phyloP scores from a whole-genome alignment of 2,113 vertebrate genomes.

The Madoqua kirkii region DNA sequence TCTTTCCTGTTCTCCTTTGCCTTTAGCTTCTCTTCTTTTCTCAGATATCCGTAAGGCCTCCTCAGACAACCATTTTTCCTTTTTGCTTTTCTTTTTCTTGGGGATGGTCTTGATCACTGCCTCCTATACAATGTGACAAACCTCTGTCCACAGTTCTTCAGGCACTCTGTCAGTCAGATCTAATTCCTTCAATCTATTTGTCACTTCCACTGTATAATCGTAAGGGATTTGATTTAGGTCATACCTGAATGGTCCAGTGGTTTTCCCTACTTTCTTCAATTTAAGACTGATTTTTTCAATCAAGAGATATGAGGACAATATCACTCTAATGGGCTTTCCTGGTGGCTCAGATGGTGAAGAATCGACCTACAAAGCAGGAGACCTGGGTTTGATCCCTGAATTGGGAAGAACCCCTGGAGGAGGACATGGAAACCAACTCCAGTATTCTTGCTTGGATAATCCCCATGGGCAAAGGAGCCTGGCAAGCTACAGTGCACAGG shows the following conservation, averaged over 20 bases:
- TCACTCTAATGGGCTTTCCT: background rate
- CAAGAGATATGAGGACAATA: fast-evolving
- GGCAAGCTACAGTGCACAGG: fast-evolving
- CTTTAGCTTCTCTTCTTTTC: background rate
- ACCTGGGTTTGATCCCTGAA: background rate
- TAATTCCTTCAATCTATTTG: background rate
- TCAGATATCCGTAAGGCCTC: background rate
- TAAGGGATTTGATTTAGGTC: background rate
- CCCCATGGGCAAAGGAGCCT: background rate
- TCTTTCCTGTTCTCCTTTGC: background rate
- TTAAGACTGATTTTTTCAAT: background rate
- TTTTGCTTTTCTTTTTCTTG: background rate
- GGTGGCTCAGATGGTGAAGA: background rate
- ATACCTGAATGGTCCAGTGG: background rate
- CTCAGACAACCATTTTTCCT: background rate
- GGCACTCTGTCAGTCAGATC: background rate
- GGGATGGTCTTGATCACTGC: background rate
- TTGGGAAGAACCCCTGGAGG: background rate
- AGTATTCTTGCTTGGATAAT: background rate
- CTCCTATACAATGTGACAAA: background rate
- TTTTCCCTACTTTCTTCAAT: background rate
- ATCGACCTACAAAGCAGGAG: background rate
- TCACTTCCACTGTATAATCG: background rate
- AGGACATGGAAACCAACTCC: background rate
- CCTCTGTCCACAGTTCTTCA: background rate